phyloP scores from a whole-genome alignment of 2,113 vertebrate species.

The Nesogale talazaci region DNA sequence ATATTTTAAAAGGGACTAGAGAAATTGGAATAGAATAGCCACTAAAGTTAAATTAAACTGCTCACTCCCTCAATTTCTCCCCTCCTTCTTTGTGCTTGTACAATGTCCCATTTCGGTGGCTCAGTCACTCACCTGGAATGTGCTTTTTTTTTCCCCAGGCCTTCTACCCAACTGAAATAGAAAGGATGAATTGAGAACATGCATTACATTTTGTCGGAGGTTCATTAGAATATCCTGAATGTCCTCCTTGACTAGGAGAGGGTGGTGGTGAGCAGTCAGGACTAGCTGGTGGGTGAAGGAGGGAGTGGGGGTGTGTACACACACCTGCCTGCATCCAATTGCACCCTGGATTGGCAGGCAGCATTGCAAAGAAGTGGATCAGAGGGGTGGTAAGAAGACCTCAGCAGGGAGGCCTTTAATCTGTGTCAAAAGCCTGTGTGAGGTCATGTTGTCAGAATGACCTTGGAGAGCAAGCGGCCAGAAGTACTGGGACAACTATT shows the following conservation, averaged over 20 bases:
- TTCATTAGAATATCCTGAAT: background rate
- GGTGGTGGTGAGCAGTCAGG: background rate
- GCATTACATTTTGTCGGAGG: background rate
- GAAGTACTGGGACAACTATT: background rate
- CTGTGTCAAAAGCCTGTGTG: constrained; percentile 27
- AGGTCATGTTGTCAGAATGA: background rate
- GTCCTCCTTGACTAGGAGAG: background rate
- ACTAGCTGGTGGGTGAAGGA: background rate
- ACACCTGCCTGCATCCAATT: background rate
- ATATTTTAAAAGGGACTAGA: background rate
- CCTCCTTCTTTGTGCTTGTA: background rate
- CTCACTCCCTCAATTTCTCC: background rate
- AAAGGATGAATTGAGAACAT: background rate
- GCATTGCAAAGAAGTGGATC: constrained; percentile 37
- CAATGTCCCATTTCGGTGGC: background rate
- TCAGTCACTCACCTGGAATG: background rate
- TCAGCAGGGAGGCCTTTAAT: constrained; percentile 58
- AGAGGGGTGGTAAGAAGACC: constrained; percentile 66
- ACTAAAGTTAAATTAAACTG: background rate
- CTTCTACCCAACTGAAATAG: background rate
- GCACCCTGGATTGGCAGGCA: constrained; percentile 45
- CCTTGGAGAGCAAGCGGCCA: constrained; percentile 43
- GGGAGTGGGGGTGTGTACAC: background rate
- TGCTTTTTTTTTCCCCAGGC: background rate
- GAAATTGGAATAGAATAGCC: constrained; percentile 11